Percentiles rank a stretch among this genome's conserved stretches.
phyloP scores from a whole-genome alignment of 1,140 invertebrate genomes.

The Sesamia nonagrioides region DNA sequence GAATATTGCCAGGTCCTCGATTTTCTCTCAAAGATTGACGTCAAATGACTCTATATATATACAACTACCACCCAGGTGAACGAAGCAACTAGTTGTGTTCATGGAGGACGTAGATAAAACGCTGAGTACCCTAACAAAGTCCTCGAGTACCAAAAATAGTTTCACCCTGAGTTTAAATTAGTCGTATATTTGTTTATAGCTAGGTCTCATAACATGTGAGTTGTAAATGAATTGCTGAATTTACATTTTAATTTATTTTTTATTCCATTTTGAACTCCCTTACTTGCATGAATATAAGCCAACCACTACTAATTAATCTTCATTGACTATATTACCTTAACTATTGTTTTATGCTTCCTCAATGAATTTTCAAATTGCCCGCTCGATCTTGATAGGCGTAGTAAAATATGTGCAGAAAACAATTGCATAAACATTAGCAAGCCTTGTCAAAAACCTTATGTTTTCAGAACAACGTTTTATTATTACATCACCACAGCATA shows the following conservation, averaged over 20 bases:
- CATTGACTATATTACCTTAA: too few species aligned
- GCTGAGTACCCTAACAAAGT: slow-evolving; percentile 2
- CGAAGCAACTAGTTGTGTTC: slow-evolving; percentile 9
- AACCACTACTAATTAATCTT: too few species aligned
- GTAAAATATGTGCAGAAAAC: too few species aligned
- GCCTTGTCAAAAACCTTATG: too few species aligned
- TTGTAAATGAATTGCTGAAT: not conserved
- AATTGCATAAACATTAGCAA: too few species aligned
- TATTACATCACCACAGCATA: too few species aligned
- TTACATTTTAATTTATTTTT: not conserved
- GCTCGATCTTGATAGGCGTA: not conserved
- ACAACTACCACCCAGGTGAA: not conserved
- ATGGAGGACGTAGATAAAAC: not conserved
- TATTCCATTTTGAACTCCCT: not conserved
- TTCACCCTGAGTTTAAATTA: not conserved
- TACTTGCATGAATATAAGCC: too few species aligned
- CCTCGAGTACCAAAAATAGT: not conserved
- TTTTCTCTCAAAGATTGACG: not conserved
- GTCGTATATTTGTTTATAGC: not conserved
- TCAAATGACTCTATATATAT: not conserved
- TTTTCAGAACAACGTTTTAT: too few species aligned
- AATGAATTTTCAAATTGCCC: too few species aligned
- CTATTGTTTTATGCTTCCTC: too few species aligned
- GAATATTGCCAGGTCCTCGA: not conserved
- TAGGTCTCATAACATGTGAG: not conserved